Base-by-base conservation (phyloP, 2,888 invertebrate genomes). In the Agrypnus murinus region DNA sequence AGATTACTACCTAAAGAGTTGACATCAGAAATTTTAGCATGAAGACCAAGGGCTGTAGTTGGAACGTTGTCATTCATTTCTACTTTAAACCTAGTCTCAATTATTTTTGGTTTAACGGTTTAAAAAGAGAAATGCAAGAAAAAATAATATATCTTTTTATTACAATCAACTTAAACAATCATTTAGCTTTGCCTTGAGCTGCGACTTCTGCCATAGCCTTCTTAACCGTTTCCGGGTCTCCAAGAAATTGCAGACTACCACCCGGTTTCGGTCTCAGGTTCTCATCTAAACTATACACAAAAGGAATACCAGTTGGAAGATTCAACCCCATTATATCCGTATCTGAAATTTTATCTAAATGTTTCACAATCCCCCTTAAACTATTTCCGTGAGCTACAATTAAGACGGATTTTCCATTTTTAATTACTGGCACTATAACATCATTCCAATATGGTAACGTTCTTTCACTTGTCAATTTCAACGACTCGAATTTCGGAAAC, bases 351-450 rank as follows among this genome's bases (percentile, higher is more conserved):
- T 87, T 87, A 84, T 95, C 95, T 81, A 96, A 90, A 86, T 95
- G 92, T 85, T 95, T 95, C 0, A 95, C 93, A 76, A 96, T 92
- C 69, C 95, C 95, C 79, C 95, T 87, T 40, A 95, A 89, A 81
- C 95, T 94, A 84, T 95, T 95, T 53, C 95, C 95, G 81, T 96
- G 96, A 19, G 95, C 94, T 32, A 93, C 95, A 78, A 96, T 92
- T 58, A 96, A 89, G 62, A 96, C 91, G 31, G 86, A 90, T 81
- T 93, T 93, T 59, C 95, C 95, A 77, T 89, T 92, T 81, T 93
- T 94, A 74, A 96, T 87, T 86, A 88, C 87, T 77, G 96, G 91
- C 80, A 96, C 90, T 85, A 98, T 91, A 46, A 91, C 89, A 81
- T 94, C 87, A 83, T 95, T 93, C 93, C 96, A 97, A 81, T 93